Conservation (phyloP, 2,888 invertebrate genomes). For the Ceratothoa steindachneri region DNA sequence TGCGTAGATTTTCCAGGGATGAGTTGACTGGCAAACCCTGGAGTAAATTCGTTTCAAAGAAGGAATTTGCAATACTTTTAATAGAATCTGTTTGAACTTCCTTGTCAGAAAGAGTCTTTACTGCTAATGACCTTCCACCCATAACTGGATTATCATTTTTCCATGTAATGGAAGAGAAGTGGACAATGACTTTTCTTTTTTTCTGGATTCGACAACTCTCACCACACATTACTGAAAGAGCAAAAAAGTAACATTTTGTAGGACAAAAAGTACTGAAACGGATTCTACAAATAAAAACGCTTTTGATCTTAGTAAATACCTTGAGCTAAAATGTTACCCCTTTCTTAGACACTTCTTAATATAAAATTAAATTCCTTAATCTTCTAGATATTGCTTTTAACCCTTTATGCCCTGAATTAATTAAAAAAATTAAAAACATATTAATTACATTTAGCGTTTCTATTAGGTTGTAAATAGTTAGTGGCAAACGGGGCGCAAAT, state of each 20-base stretch:
- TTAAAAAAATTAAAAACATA: too few relatives aligned
- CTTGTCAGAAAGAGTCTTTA: neutral
- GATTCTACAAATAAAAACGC: neutral
- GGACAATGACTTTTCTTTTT: neutral
- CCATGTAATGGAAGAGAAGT: neutral
- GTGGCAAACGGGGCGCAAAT: too few relatives aligned
- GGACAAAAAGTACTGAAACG: too few relatives aligned
- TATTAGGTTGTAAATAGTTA: too few relatives aligned
- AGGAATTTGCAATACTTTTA: neutral
- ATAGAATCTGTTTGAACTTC: neutral
- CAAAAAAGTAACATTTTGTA: too few relatives aligned
- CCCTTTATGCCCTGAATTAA: too few relatives aligned
- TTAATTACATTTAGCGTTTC: too few relatives aligned
- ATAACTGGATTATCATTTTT: neutral
- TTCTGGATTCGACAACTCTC: neutral
- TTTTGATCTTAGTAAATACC: too few relatives aligned
- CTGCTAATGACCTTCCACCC: neutral
- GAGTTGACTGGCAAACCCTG: neutral
- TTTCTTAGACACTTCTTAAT: too few relatives aligned
- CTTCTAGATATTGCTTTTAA: too few relatives aligned
- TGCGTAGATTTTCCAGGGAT: neutral
- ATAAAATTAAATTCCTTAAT: too few relatives aligned
- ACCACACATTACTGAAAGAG: neutral
- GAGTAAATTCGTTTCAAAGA: neutral
- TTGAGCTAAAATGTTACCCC: too few relatives aligned